Percentiles rank a stretch among this genome's conserved stretches.
Conservation (phyloP, 2,797 vertebrate species). For the Eospalax fontanierii region DNA sequence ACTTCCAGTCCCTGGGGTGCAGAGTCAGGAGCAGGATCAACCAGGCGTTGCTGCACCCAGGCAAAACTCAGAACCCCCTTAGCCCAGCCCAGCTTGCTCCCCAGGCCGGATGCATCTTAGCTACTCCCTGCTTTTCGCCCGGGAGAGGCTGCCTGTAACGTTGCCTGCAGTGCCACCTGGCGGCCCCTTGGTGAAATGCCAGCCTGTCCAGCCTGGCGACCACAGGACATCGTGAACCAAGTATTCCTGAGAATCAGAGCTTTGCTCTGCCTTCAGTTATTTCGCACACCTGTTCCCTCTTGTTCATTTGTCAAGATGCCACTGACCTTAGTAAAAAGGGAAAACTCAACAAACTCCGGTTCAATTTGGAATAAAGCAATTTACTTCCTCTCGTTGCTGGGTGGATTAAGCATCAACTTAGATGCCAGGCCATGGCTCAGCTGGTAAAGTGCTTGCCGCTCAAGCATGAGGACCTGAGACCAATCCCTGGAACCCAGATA, state of each 20-base stretch:
- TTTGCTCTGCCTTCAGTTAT: background rate
- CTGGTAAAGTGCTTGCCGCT: background rate
- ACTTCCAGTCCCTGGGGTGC: background rate
- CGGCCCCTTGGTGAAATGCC: background rate
- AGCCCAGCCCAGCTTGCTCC: background rate
- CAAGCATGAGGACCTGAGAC: background rate
- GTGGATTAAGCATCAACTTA: background rate
- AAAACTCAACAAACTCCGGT: background rate
- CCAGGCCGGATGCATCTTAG: accelerated
- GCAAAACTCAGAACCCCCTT: background rate
- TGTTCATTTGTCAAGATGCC: background rate
- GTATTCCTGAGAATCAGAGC: background rate
- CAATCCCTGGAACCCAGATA: background rate
- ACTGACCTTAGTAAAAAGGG: background rate
- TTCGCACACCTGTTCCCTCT: background rate
- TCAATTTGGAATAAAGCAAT: conserved; percentile 49
- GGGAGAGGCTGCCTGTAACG: accelerated
- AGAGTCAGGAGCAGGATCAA: conserved; percentile 5
- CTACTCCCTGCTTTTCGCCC: background rate
- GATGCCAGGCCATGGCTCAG: background rate
- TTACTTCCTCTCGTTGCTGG: background rate
- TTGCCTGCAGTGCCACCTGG: conserved; percentile 59
- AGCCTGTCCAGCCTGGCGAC: background rate
- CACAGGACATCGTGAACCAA: background rate
- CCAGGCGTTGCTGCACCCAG: background rate